These are phyloP conservation scores for Hetaerina americana DNA, from an alignment of 1,140 invertebrate species.

Conservation along the genomic window DNA sequence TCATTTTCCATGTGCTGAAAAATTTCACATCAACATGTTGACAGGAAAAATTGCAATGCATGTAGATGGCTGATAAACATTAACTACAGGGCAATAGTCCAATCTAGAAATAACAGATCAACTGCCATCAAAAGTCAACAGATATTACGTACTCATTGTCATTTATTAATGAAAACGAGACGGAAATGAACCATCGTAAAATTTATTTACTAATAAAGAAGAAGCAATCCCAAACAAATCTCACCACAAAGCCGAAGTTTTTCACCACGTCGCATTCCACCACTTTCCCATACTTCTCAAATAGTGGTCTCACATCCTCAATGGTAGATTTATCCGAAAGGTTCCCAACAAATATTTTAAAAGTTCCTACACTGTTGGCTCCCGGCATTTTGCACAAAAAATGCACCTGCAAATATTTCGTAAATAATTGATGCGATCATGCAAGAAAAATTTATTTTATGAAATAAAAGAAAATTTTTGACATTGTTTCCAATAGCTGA, in stretches of 20 bases:
- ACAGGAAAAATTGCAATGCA: neutral
- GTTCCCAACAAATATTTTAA: conserved; percentile 93
- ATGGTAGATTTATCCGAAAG: conserved; percentile 77
- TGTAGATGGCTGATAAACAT: neutral
- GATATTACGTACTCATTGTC: too few species aligned
- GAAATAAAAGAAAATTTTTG: neutral
- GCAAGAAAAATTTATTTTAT: neutral
- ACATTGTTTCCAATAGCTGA: neutral
- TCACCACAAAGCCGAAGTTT: conserved; percentile 91
- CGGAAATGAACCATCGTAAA: neutral
- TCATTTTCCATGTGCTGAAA: conserved; percentile 83
- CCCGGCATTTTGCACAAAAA: conserved; percentile 50
- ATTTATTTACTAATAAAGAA: neutral
- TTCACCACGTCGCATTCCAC: conserved; percentile 92
- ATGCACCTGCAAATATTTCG: neutral
- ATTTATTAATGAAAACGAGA: neutral
- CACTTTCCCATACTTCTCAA: conserved; percentile 91
- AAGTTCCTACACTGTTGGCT: conserved; percentile 65
- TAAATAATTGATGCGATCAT: neutral
- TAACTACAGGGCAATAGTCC: too few species aligned
- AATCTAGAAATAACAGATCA: too few species aligned
- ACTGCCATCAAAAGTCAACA: too few species aligned
- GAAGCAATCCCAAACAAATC: conserved; percentile 24
- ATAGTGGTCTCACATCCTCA: conserved; percentile 73
- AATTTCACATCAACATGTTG: conserved; percentile 9